phyloP scores from a whole-genome alignment of 2,888 invertebrate genomes.

The Cheilosia variabilis region DNA sequence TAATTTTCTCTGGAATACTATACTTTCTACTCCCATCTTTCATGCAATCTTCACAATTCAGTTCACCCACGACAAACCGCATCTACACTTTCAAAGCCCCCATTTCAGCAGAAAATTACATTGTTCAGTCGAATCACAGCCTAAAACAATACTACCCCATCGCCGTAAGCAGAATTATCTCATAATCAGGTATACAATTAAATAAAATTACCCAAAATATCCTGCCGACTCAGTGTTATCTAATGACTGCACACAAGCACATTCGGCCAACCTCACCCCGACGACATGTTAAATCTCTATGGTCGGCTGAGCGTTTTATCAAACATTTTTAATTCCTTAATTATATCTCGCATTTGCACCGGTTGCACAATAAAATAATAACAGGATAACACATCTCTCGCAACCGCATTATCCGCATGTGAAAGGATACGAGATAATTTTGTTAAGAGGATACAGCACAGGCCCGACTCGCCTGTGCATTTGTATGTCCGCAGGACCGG shows the following conservation, averaged over 20 bases:
- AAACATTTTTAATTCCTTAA: constrained; percentile 53
- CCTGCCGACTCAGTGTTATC: constrained; percentile 56
- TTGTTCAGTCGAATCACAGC: background rate
- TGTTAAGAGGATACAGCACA: constrained; percentile 38
- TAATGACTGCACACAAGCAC: constrained; percentile 39
- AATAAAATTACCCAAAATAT: constrained; percentile 63
- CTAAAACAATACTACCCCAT: background rate
- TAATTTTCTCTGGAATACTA: too few species aligned
- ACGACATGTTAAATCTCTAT: constrained; percentile 46
- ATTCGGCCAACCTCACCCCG: constrained; percentile 9
- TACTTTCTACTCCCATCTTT: too few species aligned
- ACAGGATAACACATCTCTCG: constrained; percentile 39
- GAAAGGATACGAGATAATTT: constrained; percentile 60
- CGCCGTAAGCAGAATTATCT: constrained; percentile 28
- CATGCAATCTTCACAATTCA: too few species aligned
- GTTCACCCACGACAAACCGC: too few species aligned
- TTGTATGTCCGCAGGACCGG: constrained; percentile 9
- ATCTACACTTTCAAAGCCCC: background rate
- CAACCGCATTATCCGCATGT: constrained; percentile 43
- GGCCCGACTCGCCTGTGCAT: background rate
- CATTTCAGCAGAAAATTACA: background rate
- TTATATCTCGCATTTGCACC: constrained; percentile 65
- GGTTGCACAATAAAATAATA: constrained; percentile 65
- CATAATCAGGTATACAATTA: constrained; percentile 62
- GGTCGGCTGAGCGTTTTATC: constrained; percentile 60